Percentiles rank a stretch among this genome's conserved stretches.
Evolutionary conservation across 2,797 vertebrate species (phyloP).

Genomic region (Potorous gilbertii): DNA sequence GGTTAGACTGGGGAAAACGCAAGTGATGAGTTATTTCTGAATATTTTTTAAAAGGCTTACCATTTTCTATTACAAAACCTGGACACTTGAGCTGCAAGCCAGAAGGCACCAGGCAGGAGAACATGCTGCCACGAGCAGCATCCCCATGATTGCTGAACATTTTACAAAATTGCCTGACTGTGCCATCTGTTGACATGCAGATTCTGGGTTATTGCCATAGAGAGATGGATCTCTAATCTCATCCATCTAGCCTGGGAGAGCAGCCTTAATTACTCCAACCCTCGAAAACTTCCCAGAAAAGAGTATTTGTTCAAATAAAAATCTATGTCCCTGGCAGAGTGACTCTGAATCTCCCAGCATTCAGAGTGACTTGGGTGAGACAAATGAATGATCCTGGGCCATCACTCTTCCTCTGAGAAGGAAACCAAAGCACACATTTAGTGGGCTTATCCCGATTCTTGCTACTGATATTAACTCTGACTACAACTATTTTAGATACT

Average conservation of each 20-base stretch:
- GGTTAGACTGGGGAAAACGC: background rate
- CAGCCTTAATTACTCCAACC: conserved; percentile 61
- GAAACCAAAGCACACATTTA: conserved; percentile 27
- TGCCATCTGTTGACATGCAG: conserved; percentile 61
- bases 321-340: conserved; percentile 31
- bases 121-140: conserved; percentile 37
- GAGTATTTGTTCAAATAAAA: conserved; percentile 48
- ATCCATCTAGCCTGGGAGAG: conserved; percentile 42
- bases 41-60: conserved; percentile 50
- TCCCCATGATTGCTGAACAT: conserved; percentile 60
- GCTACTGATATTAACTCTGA: conserved; percentile 27
- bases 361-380: conserved; percentile 13
- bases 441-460: background rate
- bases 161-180: conserved; percentile 70
- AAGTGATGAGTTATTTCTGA: conserved; percentile 30
- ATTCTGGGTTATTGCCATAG: conserved; percentile 66
- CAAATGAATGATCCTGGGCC: background rate
- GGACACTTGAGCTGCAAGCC: conserved; percentile 44
- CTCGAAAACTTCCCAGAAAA: conserved; percentile 42
- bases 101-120: conserved; percentile 1
- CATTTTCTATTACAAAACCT: conserved; percentile 57
- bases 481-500: conserved; percentile 28
- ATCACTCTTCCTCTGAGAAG: conserved; percentile 33
- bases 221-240: conserved; percentile 57
- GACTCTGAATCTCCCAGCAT: conserved; percentile 32